Conservation (phyloP, 1,140 invertebrate genomes). For the Drosophila nebulosa region DNA sequence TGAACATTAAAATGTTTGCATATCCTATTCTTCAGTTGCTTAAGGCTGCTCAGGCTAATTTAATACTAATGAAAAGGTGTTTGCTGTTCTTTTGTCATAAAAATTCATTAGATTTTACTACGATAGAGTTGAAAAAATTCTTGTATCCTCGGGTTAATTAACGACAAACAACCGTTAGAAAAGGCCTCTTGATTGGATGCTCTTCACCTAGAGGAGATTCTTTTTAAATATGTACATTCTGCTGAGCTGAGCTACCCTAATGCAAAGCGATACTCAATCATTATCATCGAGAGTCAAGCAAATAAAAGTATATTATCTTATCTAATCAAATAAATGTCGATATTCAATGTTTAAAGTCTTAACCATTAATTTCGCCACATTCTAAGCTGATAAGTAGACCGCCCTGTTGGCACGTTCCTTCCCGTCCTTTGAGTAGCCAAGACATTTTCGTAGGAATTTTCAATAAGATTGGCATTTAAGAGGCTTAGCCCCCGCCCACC, state of each 20-base stretch:
- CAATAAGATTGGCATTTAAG: constrained; percentile 9
- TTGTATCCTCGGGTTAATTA: no score
- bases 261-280: neutral
- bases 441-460: constrained; percentile 1
- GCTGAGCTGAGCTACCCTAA: neutral
- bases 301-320: neutral
- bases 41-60: no score
- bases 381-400: constrained; percentile 3
- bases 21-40: no score
- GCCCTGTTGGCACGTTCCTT: neutral
- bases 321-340: neutral
- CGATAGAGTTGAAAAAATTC: no score
- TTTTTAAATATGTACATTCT: no score
- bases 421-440: neutral
- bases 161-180: no score
- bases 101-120: no score
- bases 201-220: no score
- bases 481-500: neutral
- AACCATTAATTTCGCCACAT: neutral
- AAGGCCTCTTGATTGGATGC: no score
- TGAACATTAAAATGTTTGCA: no score
- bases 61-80: no score
- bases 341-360: constrained; percentile 3
- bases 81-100: no score
- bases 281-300: neutral